A percentile compares a stretch with the other conserved stretches of the same genome.
These are phyloP conservation scores for Ptychadena robeensis DNA, from an alignment of 2,797 vertebrate genomes.

Conservation along the genomic window DNA sequence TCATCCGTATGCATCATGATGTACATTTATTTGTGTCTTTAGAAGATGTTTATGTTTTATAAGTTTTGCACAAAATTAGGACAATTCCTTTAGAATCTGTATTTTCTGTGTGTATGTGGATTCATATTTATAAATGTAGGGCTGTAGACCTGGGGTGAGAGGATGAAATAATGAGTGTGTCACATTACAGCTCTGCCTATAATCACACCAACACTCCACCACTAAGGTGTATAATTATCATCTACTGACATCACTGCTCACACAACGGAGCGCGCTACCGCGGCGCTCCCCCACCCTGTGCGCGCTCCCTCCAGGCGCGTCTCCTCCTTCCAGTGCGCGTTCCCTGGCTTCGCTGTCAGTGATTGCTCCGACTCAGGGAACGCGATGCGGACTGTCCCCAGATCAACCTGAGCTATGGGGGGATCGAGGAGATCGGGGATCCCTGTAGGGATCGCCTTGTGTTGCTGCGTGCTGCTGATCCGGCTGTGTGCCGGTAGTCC, in stretches of 20 bases:
- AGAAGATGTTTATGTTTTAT: too few species aligned
- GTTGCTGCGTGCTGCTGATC: slow-evolving; percentile 27
- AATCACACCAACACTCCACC: too few species aligned
- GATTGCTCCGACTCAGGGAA: not conserved
- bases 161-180: too few species aligned
- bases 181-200: too few species aligned
- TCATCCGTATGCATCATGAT: too few species aligned
- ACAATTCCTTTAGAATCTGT: too few species aligned
- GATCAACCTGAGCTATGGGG: slow-evolving; percentile 42
- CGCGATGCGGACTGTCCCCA: slow-evolving; percentile 28
- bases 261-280: not conserved
- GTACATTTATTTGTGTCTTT: too few species aligned
- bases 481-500: slow-evolving; percentile 4
- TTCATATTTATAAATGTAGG: too few species aligned
- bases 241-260: not conserved
- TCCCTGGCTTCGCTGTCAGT: slow-evolving; percentile 20
- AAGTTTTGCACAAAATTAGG: too few species aligned
- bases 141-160: too few species aligned
- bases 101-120: too few species aligned
- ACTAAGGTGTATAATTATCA: too few species aligned
- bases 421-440: slow-evolving; percentile 5
- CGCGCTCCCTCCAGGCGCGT: slow-evolving; percentile 2
- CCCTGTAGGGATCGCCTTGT: slow-evolving; percentile 14
- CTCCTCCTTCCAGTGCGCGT: not conserved
- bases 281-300: not conserved